phyloP scores from a whole-genome alignment of 2,113 vertebrate species.

The Caracal caracal region DNA sequence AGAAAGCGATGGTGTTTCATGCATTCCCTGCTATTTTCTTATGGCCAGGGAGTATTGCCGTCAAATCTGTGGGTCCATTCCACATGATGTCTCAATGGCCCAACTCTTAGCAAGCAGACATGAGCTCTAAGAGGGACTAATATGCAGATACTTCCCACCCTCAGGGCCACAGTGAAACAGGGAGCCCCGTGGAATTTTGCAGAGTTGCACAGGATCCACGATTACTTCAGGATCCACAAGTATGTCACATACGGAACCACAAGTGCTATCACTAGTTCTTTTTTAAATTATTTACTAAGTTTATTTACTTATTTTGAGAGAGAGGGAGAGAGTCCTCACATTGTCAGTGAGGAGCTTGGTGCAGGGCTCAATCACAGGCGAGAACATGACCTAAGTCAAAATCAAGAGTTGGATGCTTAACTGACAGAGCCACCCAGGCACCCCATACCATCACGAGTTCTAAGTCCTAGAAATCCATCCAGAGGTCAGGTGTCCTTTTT shows the following conservation, averaged over 20 bases:
- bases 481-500: neutral
- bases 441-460: neutral
- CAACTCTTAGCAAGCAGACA: neutral
- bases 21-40: neutral
- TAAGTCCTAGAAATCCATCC: neutral
- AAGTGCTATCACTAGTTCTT: neutral
- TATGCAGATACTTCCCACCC: neutral
- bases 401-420: no score
- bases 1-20: neutral
- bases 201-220: neutral
- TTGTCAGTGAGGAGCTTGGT: no score
- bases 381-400: no score
- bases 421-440: no score
- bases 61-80: neutral
- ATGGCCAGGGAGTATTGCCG: neutral
- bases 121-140: neutral
- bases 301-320: no score
- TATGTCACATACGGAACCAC: neutral
- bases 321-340: no score
- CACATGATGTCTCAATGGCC: neutral
- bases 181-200: neutral
- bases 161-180: neutral
- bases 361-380: no score
- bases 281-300: no score
- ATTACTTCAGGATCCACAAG: neutral